phyloP scores from a whole-genome alignment of 2,797 vertebrate genomes.

The Anabas testudineus region DNA sequence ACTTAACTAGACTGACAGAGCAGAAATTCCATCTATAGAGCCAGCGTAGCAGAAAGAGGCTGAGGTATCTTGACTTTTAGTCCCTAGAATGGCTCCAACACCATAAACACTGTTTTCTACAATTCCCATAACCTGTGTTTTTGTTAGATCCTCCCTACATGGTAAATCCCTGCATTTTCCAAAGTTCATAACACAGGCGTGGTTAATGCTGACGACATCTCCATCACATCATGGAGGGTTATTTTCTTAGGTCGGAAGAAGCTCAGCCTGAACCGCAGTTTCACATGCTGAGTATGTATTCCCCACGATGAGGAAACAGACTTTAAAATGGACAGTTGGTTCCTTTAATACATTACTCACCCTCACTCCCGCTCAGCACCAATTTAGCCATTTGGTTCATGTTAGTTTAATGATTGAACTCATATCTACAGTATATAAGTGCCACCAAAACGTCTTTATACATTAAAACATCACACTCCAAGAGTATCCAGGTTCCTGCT shows the following conservation, averaged over 20 bases:
- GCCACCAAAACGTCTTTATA: too few species aligned
- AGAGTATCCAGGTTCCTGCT: constrained; percentile 22
- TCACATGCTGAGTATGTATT: neutral
- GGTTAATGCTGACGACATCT: neutral
- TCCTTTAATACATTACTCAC: too few species aligned
- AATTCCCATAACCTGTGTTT: neutral
- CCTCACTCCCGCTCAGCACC: neutral
- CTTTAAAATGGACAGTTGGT: neutral
- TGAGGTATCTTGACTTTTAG: neutral
- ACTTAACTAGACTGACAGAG: too few species aligned
- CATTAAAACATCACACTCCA: neutral
- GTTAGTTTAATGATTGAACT: too few species aligned
- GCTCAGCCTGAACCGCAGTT: neutral
- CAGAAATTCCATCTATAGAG: too few species aligned
- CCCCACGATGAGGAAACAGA: neutral
- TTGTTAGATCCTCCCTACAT: neutral
- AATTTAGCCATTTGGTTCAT: too few species aligned
- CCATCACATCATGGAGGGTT: neutral
- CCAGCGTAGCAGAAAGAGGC: too few species aligned
- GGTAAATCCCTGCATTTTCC: neutral
- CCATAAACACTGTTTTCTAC: neutral
- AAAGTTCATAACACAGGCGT: too few species aligned
- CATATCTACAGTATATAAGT: too few species aligned
- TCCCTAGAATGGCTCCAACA: neutral
- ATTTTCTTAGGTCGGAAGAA: neutral